Conservation (phyloP, 2,888 invertebrate species). For the Drosophila neoperkinsi region DNA sequence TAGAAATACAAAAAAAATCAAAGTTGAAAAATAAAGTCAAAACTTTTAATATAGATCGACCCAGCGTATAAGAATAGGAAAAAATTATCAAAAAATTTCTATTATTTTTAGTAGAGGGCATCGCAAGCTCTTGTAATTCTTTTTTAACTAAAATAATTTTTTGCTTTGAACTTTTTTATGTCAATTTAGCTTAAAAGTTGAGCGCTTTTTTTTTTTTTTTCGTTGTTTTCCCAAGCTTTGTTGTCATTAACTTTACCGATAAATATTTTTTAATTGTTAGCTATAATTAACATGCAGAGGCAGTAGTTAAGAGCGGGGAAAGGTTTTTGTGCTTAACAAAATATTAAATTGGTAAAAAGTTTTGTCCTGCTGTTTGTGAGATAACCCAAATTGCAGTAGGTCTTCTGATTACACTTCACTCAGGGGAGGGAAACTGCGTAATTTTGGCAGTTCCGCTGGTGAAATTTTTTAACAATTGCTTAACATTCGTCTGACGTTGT, state of each 20-base stretch:
- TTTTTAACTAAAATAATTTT: slow-evolving; percentile 32
- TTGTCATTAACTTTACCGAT: slow-evolving; percentile 60
- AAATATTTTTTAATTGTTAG: slow-evolving; percentile 22
- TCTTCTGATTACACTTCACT: neutral
- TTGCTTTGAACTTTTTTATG: slow-evolving; percentile 40
- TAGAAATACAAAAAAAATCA: neutral
- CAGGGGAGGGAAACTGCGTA: neutral
- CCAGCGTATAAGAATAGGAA: neutral
- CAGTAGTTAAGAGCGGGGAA: too few relatives aligned
- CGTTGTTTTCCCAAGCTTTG: slow-evolving; percentile 2
- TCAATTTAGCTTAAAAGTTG: slow-evolving; percentile 26
- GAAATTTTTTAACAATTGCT: slow-evolving; percentile 62
- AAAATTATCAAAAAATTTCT: neutral
- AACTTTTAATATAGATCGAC: neutral
- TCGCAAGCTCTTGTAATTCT: neutral
- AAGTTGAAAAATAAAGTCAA: neutral
- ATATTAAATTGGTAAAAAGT: slow-evolving; percentile 59
- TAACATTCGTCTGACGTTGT: slow-evolving; percentile 47
- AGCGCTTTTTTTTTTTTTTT: slow-evolving; percentile 26
- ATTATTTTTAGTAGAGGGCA: neutral
- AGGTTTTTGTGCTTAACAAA: slow-evolving; percentile 3
- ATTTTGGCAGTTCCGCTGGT: slow-evolving; percentile 46
- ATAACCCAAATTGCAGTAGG: slow-evolving; percentile 32
- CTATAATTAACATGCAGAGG: neutral
- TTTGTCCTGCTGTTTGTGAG: slow-evolving; percentile 53